Evolutionary conservation across 1,140 invertebrate species (phyloP).

Genomic region (Drosophila pruinosa): DNA sequence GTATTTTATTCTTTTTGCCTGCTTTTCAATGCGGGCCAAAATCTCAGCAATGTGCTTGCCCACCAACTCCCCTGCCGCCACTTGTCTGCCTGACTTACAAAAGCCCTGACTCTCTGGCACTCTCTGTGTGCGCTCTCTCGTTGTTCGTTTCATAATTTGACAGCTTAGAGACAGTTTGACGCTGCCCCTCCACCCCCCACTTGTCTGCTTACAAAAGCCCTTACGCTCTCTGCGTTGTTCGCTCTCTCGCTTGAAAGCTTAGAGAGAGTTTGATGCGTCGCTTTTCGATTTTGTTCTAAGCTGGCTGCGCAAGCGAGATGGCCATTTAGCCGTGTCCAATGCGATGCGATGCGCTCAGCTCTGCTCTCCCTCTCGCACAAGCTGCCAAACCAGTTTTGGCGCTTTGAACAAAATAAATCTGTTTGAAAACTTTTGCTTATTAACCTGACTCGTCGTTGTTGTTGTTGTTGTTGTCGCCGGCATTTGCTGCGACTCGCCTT

Average conservation of each 20-base stretch:
- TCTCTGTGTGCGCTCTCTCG: not conserved
- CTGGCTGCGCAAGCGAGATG: conserved; percentile 28
- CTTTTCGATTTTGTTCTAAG: conserved; percentile 71
- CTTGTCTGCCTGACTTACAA: conserved; percentile 3
- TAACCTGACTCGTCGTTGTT: conserved; percentile 24
- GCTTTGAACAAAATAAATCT: conserved; percentile 36
- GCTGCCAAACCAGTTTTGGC: conserved; percentile 30
- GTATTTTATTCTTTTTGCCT: conserved; percentile 7
- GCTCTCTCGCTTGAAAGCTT: conserved; percentile 42
- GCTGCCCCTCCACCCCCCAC: not conserved
- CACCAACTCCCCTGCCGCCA: not conserved
- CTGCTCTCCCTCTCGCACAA: not conserved
- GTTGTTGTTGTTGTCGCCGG: conserved; percentile 14
- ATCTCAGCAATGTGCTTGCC: conserved; percentile 51
- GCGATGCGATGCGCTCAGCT: not conserved
- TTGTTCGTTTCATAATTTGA: not conserved
- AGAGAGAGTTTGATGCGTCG: conserved; percentile 35
- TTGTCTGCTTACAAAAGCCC: conserved; percentile 5
- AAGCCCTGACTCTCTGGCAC: not conserved
- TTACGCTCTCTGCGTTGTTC: not conserved
- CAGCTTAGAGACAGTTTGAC: conserved; percentile 51
- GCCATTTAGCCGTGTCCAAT: conserved; percentile 2
- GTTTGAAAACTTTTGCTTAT: conserved; percentile 64
- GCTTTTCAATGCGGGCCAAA: conserved; percentile 62
- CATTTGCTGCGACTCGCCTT: conserved; percentile 10